Percentiles rank a stretch among this genome's conserved stretches.
Evolutionary conservation across 2,797 vertebrate species (phyloP).

Genomic region (Sebastes steindachneri): DNA sequence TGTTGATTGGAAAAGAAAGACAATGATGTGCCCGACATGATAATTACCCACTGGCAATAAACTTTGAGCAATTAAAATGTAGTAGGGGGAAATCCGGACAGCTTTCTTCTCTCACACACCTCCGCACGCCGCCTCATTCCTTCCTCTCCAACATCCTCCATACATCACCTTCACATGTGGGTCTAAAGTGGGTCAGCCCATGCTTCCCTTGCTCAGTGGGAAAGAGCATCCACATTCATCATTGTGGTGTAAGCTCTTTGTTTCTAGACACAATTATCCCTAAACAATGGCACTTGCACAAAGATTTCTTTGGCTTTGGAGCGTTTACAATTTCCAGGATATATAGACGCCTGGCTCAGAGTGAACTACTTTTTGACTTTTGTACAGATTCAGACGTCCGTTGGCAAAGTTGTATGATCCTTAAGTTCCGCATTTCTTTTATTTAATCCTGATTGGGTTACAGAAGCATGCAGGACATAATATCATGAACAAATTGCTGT

Average conservation of each 20-base stretch:
- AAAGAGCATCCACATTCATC: conserved; percentile 77
- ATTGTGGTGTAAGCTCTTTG: conserved; percentile 71
- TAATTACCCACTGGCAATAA: conserved; percentile 51
- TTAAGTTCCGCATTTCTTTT: neutral
- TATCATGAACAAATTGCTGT: neutral
- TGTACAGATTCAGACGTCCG: neutral
- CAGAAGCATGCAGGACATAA: neutral
- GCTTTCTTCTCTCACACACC: conserved; percentile 22
- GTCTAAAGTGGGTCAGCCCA: conserved; percentile 79
- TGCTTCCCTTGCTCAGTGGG: conserved; percentile 65
- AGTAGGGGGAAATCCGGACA: conserved; percentile 27
- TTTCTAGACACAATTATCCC: conserved; percentile 76
- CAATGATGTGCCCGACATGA: conserved; percentile 14
- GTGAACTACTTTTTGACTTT: neutral
- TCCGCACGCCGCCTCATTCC: conserved; percentile 24
- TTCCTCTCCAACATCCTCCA: conserved; percentile 53
- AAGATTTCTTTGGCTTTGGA: conserved; percentile 45
- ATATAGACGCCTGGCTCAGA: no score
- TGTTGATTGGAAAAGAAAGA: conserved; percentile 35
- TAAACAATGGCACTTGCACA: conserved; percentile 72
- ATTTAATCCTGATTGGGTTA: neutral
- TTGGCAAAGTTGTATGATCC: neutral
- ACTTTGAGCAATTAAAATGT: conserved; percentile 48
- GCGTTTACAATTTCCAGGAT: no score
- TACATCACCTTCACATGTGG: conserved; percentile 75